Base-by-base conservation (phyloP, 2,888 invertebrate species). In the Drosophila borealis region DNA sequence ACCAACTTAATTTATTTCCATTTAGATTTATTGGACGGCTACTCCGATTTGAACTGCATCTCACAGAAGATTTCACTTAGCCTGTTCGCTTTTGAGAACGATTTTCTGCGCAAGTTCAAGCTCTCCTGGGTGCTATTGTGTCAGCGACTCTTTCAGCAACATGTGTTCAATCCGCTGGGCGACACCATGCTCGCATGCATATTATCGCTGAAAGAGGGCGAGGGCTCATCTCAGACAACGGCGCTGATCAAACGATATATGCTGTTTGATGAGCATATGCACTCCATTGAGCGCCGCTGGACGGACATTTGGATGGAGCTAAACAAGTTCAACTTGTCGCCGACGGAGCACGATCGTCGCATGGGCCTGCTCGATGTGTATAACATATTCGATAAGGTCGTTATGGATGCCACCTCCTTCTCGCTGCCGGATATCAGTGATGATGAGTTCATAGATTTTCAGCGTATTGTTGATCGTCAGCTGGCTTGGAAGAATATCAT, bases 91-190 rank as follows among this genome's bases (percentile, higher is more conserved):
- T 92, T 95, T 83, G 95, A 95, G 91, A 93, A 93, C 53, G 93
- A 94, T 78, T 94, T 95, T 89, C 91, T 96, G 71, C 93, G 93
- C 69, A 94, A 94, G 81, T 95, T 95, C 82, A 94, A 94, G 77
- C 93, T 96, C 45, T 94, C 94, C 2, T 96, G 96, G 96, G 94
- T 94, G 81, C 92, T 94, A 80, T 93, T 95, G 71, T 95, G 95
- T 90, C 95, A 95, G 88, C 94, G 95, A 76, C 93, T 96, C 79
- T 95, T 95, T 92, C 95, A 95, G 68, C 91, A 92, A 65, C 92
- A 91, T 81, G 92, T 92, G 65, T 92, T 93, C 80, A 86, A 93
- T 50, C 94, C 94, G 48, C 92, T 94, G 62, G 93, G 94, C 78
- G 93, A 93, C 77, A 93, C 93, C 74, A 93, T 94, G 81, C 93